Evolutionary conservation across 2,888 invertebrate species (phyloP), one percentile per base, ranked within the genome.

Genomic region (Troides oblongomaculatus): DNA sequence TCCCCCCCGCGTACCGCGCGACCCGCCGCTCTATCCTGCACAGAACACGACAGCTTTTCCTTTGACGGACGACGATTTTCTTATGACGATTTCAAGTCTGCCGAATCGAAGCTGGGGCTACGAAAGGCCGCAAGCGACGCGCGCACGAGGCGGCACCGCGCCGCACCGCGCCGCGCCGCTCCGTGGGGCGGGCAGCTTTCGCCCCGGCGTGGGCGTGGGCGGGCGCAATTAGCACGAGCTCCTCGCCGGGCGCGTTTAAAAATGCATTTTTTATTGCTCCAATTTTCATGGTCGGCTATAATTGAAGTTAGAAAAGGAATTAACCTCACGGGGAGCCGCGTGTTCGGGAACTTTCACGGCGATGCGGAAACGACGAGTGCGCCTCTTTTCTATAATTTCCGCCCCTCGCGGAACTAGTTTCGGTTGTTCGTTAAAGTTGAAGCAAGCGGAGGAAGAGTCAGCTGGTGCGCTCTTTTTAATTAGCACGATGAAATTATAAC

Each of bases 51-150:
- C 73, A 77, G 81, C 81, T 82, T 87, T 88, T 87, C 81, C 82
- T 80, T 80, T 79, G 83, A 81, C 83, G 75, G 74, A 71, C 72
- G 69, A 72, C 75, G 72, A 70, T 79, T 83, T 84, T 84, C 88
- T 91, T 92, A 84, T 83, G 89, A 86, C 90, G 79, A 87, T 91
- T 79, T 81, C 76, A 84, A 84, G 91, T 91, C 91, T 92, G 74
- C 84, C 75, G 78, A 77, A 77, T 79, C 74, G 79, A 77, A 77
- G 81, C 80, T 82, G 83, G 83, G 85, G 85, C 85, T 84, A 83
- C 84, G 82, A 84, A 90, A 89, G 91, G 88, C 84, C 86, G 84
- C 86, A 89, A 87, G 84, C 84, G 86, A 83, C 83, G 76, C 78
- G 75, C 77, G 79, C 71, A 78, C 82, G 84, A 90, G 88, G 86